These are phyloP conservation scores for Arge pagana DNA, from an alignment of 2,888 invertebrate genomes.

Conservation along the genomic window DNA sequence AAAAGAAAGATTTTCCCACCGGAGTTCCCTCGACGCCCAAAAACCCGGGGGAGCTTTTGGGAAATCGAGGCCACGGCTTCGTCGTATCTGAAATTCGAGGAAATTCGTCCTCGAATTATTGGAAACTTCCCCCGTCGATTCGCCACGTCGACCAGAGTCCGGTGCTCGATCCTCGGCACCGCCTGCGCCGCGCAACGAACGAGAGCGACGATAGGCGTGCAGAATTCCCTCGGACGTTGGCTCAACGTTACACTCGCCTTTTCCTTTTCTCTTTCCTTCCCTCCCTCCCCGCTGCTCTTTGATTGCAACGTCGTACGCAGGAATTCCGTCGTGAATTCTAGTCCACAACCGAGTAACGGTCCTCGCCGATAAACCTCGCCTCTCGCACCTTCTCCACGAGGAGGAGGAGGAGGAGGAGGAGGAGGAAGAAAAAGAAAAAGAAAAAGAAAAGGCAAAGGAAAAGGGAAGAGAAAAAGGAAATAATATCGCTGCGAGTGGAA, in stretches of 20 bases:
- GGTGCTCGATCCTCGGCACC: not conserved
- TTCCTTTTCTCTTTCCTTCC: conserved; percentile 10
- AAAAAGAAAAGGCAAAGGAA: conserved; percentile 15
- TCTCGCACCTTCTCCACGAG: no score
- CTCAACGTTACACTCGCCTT: conserved; percentile 14
- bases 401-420: conserved; percentile 6
- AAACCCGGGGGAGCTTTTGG: conserved; percentile 10
- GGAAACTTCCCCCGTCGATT: not conserved
- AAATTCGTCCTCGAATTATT: not conserved
- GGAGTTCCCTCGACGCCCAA: no score
- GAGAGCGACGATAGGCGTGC: conserved; percentile 16
- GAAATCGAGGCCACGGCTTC: conserved; percentile 34
- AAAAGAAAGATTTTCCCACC: no score
- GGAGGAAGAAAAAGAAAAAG: conserved; percentile 26
- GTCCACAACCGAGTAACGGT: conserved; percentile 17
- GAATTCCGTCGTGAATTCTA: conserved; percentile 14
- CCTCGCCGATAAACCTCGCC: conserved; percentile 6
- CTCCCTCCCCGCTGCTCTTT: not conserved
- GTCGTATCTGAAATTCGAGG: conserved; percentile 32
- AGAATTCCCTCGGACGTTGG: conserved; percentile 16
- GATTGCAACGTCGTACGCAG: not conserved
- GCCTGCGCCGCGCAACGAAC: not conserved
- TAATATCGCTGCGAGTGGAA: conserved; percentile 19
- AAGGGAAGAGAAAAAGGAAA: conserved; percentile 20
- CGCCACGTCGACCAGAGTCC: conserved; percentile 8